phyloP scores from a whole-genome alignment of 1,140 invertebrate species.

The Drosophila tsacasi region DNA sequence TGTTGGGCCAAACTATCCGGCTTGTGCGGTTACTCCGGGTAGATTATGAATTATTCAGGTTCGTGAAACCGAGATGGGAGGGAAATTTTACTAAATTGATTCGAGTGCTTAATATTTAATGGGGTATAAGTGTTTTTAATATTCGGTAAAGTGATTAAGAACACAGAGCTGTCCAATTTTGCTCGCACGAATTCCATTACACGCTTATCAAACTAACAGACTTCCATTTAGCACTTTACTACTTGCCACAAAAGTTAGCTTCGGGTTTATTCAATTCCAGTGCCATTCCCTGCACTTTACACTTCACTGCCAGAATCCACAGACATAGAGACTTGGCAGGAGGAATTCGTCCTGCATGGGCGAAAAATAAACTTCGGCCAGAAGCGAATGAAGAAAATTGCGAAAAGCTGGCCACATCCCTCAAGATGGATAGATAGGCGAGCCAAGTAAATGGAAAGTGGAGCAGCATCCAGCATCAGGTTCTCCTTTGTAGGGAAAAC shows the following conservation, averaged over 20 bases:
- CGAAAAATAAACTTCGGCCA: constrained; percentile 33
- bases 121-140: constrained; percentile 40
- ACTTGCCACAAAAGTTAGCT: constrained; percentile 49
- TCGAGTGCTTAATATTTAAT: constrained; percentile 44
- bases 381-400: constrained; percentile 37
- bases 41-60: constrained; percentile 56
- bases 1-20: constrained; percentile 43
- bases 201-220: constrained; percentile 51
- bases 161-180: neutral
- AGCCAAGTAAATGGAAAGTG: constrained; percentile 2
- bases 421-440: constrained; percentile 14
- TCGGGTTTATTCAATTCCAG: constrained; percentile 47
- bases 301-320: constrained; percentile 20
- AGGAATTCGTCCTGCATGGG: constrained; percentile 24
- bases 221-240: constrained; percentile 60
- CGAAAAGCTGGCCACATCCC: constrained; percentile 19
- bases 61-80: constrained; percentile 4
- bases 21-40: constrained; percentile 22
- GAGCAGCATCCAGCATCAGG: neutral
- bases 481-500: constrained; percentile 29
- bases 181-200: constrained; percentile 36
- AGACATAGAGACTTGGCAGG: constrained; percentile 7
- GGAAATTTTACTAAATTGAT: constrained; percentile 34
- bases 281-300: constrained; percentile 37
- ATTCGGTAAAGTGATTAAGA: constrained; percentile 25